phyloP scores from a whole-genome alignment of 2,113 vertebrate species.

The Oenanthe oenanthe region DNA sequence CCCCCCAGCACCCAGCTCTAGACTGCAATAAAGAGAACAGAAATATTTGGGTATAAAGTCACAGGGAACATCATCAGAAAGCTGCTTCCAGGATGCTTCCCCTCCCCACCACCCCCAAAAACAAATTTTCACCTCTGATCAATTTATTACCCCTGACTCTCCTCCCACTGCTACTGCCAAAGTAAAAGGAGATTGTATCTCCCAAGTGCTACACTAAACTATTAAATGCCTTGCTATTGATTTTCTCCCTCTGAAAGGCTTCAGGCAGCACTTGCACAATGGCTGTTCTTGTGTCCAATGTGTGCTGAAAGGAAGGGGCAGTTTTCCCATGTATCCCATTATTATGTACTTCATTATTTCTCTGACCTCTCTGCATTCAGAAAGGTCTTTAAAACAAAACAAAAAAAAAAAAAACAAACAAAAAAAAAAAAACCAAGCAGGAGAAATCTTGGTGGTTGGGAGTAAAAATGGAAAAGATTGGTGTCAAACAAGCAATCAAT shows the following conservation, averaged over 20 bases:
- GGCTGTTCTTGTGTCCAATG: neutral
- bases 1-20: neutral
- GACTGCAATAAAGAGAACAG: neutral
- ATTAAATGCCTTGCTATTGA: neutral
- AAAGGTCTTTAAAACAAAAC: neutral
- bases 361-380: neutral
- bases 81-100: neutral
- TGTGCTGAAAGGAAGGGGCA: neutral
- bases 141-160: neutral
- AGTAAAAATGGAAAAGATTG: neutral
- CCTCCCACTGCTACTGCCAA: neutral
- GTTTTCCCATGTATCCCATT: neutral
- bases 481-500: neutral
- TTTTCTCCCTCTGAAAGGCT: conserved; percentile 13
- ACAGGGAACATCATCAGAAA: neutral
- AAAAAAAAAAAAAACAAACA: neutral
- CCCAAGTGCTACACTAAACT: neutral
- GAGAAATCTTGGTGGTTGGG: neutral
- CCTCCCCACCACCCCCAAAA: neutral
- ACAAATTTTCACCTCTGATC: neutral
- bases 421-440: neutral
- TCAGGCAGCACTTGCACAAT: neutral
- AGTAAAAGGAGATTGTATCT: neutral
- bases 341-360: neutral
- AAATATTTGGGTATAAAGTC: neutral